Evolutionary conservation across 2,797 vertebrate species (phyloP), one percentile per base, ranked within the genome.

Genomic region (Onychomys leucogaster): DNA sequence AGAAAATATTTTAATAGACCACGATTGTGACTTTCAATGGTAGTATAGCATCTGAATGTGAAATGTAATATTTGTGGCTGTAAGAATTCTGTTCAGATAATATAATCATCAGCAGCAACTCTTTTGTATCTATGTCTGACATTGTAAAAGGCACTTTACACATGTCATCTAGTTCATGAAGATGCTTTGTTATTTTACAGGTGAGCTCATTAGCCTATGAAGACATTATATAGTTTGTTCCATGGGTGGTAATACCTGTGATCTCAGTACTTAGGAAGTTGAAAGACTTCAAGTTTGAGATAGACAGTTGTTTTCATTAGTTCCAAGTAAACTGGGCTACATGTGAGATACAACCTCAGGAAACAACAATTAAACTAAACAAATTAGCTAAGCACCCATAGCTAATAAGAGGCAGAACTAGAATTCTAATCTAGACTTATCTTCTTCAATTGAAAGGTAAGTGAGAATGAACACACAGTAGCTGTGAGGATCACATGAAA

Each of bases 1-100:
- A 77, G 73, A 78, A 90, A 95, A 67, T 10, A 86, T 88, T 94
- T 92, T 92, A 94, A 34, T 90, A 91, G 55, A 83, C 59, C 19
- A 59, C 4, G 25, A 57, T 57, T 88, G 16, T 73, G 43, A 90
- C 55, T 91, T 88, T 82, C 32, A 89, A 57, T 80, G 34, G 75
- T 65, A 78, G 27, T 63, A 0, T 77, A 86, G 49, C 23, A 91
- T 91, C 87, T 93, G 89, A 91, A 78, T 78, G 63, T 87, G 27
- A 7, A 96, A 29, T 89, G 83, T 71, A 82, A 41, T 78, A 37
- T 80, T 43, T 78, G 52, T 94, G 9, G 52, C 55, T 81, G 2
- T 2, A 75, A 92, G 76, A 69, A 7, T 92, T 94, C 69, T 87
- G 23, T 86, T 92, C n/a, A 77, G 78, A 67, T 92, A 93, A 88